Evolutionary conservation across 1,140 invertebrate species (phyloP), one percentile per base, ranked within the genome.

Genomic region (Cyrtorhinus lividipennis): DNA sequence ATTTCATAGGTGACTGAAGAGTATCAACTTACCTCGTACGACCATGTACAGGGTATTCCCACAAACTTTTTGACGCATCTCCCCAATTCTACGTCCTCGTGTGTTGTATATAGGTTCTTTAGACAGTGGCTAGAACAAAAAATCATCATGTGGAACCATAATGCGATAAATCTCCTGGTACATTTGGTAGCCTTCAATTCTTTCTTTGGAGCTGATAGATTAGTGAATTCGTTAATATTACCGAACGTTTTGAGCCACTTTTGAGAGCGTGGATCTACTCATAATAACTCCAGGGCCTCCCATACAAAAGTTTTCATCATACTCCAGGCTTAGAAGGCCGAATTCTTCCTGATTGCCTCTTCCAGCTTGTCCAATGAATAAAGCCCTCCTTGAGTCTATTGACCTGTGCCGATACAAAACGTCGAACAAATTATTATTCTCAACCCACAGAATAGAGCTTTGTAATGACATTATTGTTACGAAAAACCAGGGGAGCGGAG

Each of bases 291-390:
- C 95, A 0, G 96, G 94, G 0, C 96, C 96, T 44, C 96, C 96
- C 96, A 99, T 99, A 73, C 95, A 99, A 73, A 98, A 99, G 73
- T 99, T 99, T 74, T 99, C 95, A 73, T 95, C 88, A 66, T 86
- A 86, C 65, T 92, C 89, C 56, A 99, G 77, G 24, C 87, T 87
- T 1, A 99, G 75, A 56, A 88, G 80, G n/a, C 95, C 95, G 69
- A 94, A 86, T 73, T 99, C 96, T 65, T 91, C 89, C 65, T 81
- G 87, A 64, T 90, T 65, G 1, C 66, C 66, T 1, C 62, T 24
- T 2, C 70, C 87, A 0, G 87, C 87, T 71, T 90, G 87, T 0
- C 88, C 88, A 27, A 90, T 87, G 71, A 95, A 96, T 73, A 87
- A 86, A 10, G 89, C 80, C 68, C 87, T 90, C 2, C 83, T 83